Conservation (phyloP, 2,113 vertebrate species). For the Neogobius melanostomus region DNA sequence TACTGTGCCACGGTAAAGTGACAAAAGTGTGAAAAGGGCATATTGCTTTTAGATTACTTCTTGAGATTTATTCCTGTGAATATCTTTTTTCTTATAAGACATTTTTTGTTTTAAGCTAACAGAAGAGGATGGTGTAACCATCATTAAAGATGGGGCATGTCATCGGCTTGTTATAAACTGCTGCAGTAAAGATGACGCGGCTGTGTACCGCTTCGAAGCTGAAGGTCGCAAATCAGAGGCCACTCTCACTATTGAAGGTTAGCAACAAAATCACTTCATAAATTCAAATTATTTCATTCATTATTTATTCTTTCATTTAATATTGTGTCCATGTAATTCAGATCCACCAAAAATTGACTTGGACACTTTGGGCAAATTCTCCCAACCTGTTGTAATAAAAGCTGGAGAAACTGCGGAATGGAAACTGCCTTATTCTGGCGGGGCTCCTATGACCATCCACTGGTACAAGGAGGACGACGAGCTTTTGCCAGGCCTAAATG, state of each 20-base stretch:
- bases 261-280: constrained; percentile 10
- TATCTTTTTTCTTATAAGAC: no score
- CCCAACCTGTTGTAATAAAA: constrained; percentile 77
- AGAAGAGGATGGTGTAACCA: constrained; percentile 66
- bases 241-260: constrained; percentile 72
- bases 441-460: constrained; percentile 72
- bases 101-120: constrained; percentile 71
- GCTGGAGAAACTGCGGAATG: constrained; percentile 79
- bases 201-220: constrained; percentile 83
- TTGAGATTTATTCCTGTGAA: no score
- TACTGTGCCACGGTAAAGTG: no score
- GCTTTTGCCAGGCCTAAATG: constrained; percentile 64
- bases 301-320: background rate
- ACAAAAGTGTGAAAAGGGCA: no score
- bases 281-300: background rate
- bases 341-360: constrained; percentile 82
- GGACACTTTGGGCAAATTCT: constrained; percentile 75
- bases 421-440: constrained; percentile 82
- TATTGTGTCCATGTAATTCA: constrained; percentile 38
- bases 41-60: no score
- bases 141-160: constrained; percentile 79
- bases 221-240: constrained; percentile 80
- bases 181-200: constrained; percentile 76
- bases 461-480: constrained; percentile 84
- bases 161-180: constrained; percentile 78